Evolutionary conservation across 30 jellyfish, hydroid and myxozoan species (phyloP).

Genomic region (Clytia hemisphaerica): DNA sequence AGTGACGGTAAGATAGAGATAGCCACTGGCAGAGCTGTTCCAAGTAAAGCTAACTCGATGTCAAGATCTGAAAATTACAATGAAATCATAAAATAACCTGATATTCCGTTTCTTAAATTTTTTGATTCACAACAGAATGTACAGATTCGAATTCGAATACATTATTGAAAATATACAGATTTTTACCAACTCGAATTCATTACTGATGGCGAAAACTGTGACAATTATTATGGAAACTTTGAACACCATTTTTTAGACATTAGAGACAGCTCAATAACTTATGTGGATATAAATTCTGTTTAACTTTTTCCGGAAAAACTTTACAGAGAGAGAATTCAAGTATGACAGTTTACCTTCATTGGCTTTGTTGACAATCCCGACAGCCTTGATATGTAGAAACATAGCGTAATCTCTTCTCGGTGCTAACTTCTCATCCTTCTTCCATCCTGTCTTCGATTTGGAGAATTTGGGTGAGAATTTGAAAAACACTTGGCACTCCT

Average conservation of each 20-base stretch:
- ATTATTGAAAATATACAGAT: no score
- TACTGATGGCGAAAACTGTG: no score
- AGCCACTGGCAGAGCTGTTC: conserved; percentile 84
- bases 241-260: no score
- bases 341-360: not conserved
- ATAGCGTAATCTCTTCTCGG: conserved; percentile 85
- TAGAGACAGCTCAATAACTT: no score
- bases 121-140: no score
- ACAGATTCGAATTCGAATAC: no score
- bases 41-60: conserved; percentile 81
- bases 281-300: no score
- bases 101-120: no score
- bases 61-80: conserved; percentile 41
- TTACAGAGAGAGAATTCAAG: no score
- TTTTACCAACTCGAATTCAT: no score
- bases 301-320: no score
- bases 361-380: conserved; percentile 36
- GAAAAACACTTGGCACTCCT: conserved; percentile 50
- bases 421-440: conserved; percentile 37
- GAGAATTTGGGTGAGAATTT: conserved; percentile 71
- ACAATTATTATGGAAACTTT: no score
- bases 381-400: conserved; percentile 64
- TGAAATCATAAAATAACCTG: not conserved
- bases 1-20: conserved; percentile 70
- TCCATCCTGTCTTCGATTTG: conserved; percentile 61